Evolutionary conservation across 1,140 invertebrate species (phyloP).

Genomic region (Euwallacea similis): DNA sequence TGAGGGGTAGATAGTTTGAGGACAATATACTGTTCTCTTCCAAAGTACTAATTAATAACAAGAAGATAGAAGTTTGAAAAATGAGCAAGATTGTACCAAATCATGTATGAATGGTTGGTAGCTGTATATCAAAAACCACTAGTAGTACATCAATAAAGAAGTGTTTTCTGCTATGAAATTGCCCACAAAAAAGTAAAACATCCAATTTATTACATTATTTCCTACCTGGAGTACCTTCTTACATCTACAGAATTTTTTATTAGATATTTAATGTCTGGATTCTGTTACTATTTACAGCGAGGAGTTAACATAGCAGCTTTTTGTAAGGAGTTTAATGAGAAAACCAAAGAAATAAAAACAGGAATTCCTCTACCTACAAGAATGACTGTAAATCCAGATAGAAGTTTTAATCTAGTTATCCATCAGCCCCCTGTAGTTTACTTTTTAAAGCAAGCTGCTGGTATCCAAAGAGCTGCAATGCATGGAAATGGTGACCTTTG

Average conservation of each 20-base stretch:
- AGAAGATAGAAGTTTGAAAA: no score
- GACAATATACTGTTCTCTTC: no score
- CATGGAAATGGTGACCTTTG: constrained; percentile 56
- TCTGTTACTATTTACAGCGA: constrained; percentile 61
- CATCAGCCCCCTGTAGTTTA: constrained; percentile 83
- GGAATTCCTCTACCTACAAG: constrained; percentile 87
- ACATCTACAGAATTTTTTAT: background rate
- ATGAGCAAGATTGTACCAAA: no score
- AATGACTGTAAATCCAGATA: constrained; percentile 83
- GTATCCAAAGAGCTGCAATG: constrained; percentile 82
- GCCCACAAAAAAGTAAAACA: no score
- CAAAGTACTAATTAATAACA: no score
- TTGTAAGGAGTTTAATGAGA: constrained; percentile 98
- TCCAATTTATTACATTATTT: no score
- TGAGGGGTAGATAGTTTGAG: no score
- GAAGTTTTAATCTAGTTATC: constrained; percentile 82
- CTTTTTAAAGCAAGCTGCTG: constrained; percentile 94
- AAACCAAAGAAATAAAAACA: constrained; percentile 88
- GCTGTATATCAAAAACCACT: no score
- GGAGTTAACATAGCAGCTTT: constrained; percentile 95
- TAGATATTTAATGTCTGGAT: constrained; percentile 8
- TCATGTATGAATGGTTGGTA: no score
- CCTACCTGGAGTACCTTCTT: background rate
- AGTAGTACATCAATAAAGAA: no score
- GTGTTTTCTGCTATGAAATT: no score